These are phyloP conservation scores for Dasysyrphus albostriatus DNA, from an alignment of 2,888 invertebrate genomes.

Conservation along the genomic window DNA sequence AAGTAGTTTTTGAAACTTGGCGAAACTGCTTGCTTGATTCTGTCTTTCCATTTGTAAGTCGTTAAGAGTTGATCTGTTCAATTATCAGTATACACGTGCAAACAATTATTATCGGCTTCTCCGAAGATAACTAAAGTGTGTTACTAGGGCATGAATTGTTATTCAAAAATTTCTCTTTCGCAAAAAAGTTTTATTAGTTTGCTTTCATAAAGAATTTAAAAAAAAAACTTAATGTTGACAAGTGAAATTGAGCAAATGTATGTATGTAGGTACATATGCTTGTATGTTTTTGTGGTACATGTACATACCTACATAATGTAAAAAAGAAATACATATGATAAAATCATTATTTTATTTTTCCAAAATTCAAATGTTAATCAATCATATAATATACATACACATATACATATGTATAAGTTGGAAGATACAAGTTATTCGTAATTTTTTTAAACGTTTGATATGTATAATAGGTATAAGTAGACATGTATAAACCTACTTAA, in stretches of 20 bases:
- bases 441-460: no score
- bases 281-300: no score
- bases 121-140: conserved; percentile 39
- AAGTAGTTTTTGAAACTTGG: conserved; percentile 16
- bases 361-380: no score
- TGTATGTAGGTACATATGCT: no score
- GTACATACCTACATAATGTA: no score
- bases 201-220: background rate
- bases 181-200: background rate
- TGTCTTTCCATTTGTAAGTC: background rate
- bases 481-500: no score
- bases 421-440: no score
- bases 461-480: no score
- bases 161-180: conserved; percentile 37
- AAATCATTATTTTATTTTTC: no score
- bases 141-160: conserved; percentile 58
- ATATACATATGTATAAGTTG: no score
- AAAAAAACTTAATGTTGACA: background rate
- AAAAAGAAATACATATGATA: no score
- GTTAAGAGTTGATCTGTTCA: conserved; percentile 40
- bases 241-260: background rate
- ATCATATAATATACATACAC: no score
- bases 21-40: conserved; percentile 10
- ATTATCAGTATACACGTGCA: conserved; percentile 57
- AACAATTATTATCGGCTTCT: conserved; percentile 45